Evolutionary conservation across 2,888 invertebrate genomes (phyloP), one percentile per base, ranked within the genome.

Genomic region (Chrysomela aeneicollis): DNA sequence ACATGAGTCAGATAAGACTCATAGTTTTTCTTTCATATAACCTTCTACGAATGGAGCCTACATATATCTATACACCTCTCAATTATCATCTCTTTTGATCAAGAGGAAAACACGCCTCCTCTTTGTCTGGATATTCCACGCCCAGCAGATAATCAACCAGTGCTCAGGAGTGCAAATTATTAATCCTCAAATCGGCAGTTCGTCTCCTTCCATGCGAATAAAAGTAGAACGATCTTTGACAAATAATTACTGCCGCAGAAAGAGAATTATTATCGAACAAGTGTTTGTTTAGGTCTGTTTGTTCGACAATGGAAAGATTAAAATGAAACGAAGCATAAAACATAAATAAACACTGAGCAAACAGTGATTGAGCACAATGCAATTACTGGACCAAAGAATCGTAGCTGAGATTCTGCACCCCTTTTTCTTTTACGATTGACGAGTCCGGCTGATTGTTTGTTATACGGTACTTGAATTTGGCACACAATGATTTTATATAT

Each of bases 231-330:
- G 78, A 78, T 77, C 78, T 79, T 79, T 76, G 79, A 78, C 79
- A 79, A 79, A 80, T 79, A 79, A 80, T 79, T 78, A 79, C 74
- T 68, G 72, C 72, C 66, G 57, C 62, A 50, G 59, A 74, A 71
- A 73, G 71, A 66, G 75, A 76, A 76, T 80, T 78, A 78, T 77
- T 79, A 78, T 76, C 73, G 74, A 74, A 74, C 77, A 77, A 81
- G 81, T 81, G 81, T 82, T 82, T 81, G 78, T 80, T 82, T 82
- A 81, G 82, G 82, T 73, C 74, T 80, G 76, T 81, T 81, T 81
- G 77, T 73, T 69, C 74, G 74, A 73, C 75, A 78, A 78, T 78
- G 77, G 79, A 81, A 81, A 82, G 82, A 82, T 82, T 82, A 82
- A 82, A 82, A 81, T 79, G 79, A 81, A 81, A 78, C 81, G 78